These are phyloP conservation scores for Ametastegia equiseti DNA, from an alignment of 2,888 invertebrate species.

Conservation along the genomic window DNA sequence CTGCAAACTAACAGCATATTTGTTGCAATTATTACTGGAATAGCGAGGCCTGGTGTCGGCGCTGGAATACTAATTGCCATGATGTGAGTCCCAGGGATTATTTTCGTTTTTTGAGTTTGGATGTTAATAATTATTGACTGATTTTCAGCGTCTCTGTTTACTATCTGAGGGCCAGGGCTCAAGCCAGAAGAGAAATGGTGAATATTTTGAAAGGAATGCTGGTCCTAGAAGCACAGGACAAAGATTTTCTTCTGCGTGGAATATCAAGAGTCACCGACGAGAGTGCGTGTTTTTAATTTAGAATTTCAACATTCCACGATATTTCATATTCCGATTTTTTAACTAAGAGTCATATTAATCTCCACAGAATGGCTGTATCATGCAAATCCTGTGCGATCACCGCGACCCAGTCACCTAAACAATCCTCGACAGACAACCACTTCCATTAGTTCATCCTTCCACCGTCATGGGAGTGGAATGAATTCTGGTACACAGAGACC, in stretches of 20 bases:
- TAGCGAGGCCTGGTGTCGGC: constrained; percentile 81
- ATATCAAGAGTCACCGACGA: constrained; percentile 81
- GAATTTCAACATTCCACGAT: constrained; percentile 13
- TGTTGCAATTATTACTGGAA: constrained; percentile 76
- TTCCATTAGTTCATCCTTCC: not conserved
- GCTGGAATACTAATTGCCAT: constrained; percentile 80
- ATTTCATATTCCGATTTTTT: constrained; percentile 40
- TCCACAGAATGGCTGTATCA: constrained; percentile 18
- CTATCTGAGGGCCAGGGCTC: constrained; percentile 81
- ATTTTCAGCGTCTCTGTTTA: constrained; percentile 80
- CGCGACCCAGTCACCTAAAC: not conserved
- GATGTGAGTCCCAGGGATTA: constrained; percentile 75
- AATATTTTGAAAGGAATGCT: constrained; percentile 82
- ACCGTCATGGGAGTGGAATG: not conserved
- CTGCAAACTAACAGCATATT: constrained; percentile 76
- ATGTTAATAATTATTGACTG: not conserved
- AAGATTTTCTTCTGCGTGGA: constrained; percentile 82
- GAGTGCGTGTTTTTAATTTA: constrained; percentile 74
- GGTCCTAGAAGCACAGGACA: constrained; percentile 83
- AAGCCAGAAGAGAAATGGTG: constrained; percentile 81
- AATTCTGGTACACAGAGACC: not conserved
- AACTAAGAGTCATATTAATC: not conserved
- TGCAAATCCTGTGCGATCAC: not conserved
- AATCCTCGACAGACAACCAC: not conserved
- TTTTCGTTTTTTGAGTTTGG: constrained; percentile 39